Base-by-base conservation (phyloP, 2,797 vertebrate genomes). In the Lerista edwardsae region DNA sequence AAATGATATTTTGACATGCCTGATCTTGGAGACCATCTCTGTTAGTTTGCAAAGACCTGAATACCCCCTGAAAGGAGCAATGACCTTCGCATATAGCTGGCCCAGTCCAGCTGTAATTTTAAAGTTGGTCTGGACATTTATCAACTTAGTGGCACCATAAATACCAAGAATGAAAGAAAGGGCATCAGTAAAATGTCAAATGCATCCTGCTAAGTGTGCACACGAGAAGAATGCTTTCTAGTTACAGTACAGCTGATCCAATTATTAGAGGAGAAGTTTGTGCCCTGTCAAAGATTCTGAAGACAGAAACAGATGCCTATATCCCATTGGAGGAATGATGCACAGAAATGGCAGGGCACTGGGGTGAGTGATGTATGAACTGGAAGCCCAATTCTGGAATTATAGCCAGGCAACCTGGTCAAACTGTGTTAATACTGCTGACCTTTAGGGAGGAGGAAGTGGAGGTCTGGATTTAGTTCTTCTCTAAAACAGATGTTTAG, bases 11-110 rank as follows among this genome's bases (percentile, higher is more conserved):
- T 51, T 19, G 51, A 39, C 21, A 39, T 39, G 51, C 12, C 23
- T 25, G 15, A 47, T 47, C 61, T 47, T n/a, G 23, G 61, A 79
- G 21, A 51, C n/a, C 78, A 76, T 17, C 4, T 67, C 25, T 57
- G 6, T 47, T 31, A 55, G 31, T 67, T 36, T 17, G 15, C 51
- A 41, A 59, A 47, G 27, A 59, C 51, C 47, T 41, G 67, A 84
- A 44, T 41, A 9, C 4, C 36, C 61, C n/a, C 68, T 55, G 8
- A 69, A 21, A 74, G 11, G 34, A 69, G 61, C 21, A 17, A 21
- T 73, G 4, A 69, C 73, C 29, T 79, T 89, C 68, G 86, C 88
- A 86, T 87, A 41, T 34, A 31, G 14, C 2, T 88, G 68, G 27
- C 0, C 57, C 10, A 84, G 14, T 1, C 57, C 10, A 84, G 14